Percentiles rank a stretch among this genome's conserved stretches.
phyloP scores from a whole-genome alignment of 1,140 invertebrate species.

The Campodea augens region DNA sequence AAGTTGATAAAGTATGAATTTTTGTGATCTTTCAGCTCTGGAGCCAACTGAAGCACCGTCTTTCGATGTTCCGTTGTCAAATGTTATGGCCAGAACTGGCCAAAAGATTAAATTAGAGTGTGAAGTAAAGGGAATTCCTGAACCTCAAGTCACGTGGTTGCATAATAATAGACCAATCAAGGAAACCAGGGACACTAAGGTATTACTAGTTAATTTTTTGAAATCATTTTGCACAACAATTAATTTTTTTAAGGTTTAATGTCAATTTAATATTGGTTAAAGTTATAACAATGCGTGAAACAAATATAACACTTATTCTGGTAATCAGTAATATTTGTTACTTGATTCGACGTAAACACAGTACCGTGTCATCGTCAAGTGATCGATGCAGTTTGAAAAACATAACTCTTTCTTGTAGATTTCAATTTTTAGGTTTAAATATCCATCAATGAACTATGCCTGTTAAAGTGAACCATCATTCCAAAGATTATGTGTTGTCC shows the following conservation, averaged over 20 bases:
- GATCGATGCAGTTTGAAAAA: too few species aligned
- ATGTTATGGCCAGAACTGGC: conserved; percentile 39
- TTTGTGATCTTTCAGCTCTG: conserved; percentile 27
- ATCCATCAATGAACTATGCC: too few species aligned
- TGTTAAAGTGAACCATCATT: too few species aligned
- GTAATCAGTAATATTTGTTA: too few species aligned
- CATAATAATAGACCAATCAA: conserved; percentile 42
- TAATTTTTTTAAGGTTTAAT: neutral
- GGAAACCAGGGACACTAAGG: conserved; percentile 30
- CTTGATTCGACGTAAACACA: too few species aligned
- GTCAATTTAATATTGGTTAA: neutral
- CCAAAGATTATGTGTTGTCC: too few species aligned
- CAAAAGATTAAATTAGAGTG: conserved; percentile 47
- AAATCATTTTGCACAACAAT: too few species aligned
- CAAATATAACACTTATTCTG: neutral
- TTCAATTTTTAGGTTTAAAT: too few species aligned
- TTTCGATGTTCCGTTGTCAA: conserved; percentile 33
- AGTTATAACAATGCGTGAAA: neutral
- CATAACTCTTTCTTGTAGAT: too few species aligned
- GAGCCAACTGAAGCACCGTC: conserved; percentile 30
- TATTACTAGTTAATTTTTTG: too few species aligned
- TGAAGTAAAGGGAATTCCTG: conserved; percentile 36
- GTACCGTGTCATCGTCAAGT: too few species aligned
- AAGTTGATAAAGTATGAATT: too few species aligned
- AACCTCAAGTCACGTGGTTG: conserved; percentile 39